Base-by-base conservation (phyloP, 2,888 invertebrate species). In the Corythucha ciliata region DNA sequence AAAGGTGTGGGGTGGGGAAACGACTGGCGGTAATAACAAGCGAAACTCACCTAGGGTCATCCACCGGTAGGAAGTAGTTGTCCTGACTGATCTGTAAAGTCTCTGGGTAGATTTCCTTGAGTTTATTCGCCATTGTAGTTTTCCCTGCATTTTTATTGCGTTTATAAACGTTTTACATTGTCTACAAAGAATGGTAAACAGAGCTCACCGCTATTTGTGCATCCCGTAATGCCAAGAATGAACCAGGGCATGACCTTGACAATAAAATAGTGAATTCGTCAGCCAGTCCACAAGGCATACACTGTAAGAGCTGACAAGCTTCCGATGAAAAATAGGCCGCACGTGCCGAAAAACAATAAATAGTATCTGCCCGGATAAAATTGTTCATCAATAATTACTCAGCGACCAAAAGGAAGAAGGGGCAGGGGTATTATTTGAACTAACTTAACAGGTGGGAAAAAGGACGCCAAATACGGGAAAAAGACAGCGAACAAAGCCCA, bases 171-270 rank as follows among this genome's bases (percentile, higher is more conserved):
- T n/a, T n/a, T n/a, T n/a, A n/a, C n/a, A n/a, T n/a, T n/a, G n/a
- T n/a, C n/a, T n/a, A n/a, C n/a, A n/a, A n/a, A n/a, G n/a, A n/a
- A n/a, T n/a, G n/a, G n/a, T n/a, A n/a, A n/a, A n/a, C n/a, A n/a
- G n/a, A n/a, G n/a, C 69, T 90, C 90, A 0, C 90, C 90, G 18
- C 86, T 83, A 63, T 85, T 85, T 0, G 89, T 89, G 2, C 83
- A 82, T 1, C 90, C 86, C 32, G 83, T 79, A 57, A 89, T 75
- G 6, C 85, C 87, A 53, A 83, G 69, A 46, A 81, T 68, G 32
- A 77, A 60, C 75, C 75, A 77, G 32, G 37, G 50, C 54, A 54
- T 54, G 24, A 37, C 49, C 18, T 29, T 12, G 29, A 39, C 2
- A 26, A 25, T 16, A 10, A 6, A 39, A 26, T n/a, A 10, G 48